Conservation (phyloP, 2,113 vertebrate species). For the Sylvietta virens region DNA sequence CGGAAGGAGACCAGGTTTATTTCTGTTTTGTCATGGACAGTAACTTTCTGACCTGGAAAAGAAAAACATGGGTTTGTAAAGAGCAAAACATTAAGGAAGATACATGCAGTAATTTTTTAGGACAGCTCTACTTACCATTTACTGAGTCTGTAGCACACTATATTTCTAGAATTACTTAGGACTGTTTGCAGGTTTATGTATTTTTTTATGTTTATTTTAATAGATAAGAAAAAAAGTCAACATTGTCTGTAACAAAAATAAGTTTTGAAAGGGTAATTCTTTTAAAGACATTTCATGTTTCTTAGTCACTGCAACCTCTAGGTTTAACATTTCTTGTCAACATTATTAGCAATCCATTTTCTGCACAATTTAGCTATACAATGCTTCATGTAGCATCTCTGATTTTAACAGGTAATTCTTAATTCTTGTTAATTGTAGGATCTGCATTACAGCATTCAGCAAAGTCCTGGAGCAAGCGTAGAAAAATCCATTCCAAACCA, state of each 20-base stretch:
- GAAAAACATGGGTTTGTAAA: not conserved
- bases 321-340: not conserved
- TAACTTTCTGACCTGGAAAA: slow-evolving; percentile 85
- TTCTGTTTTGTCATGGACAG: slow-evolving; percentile 96
- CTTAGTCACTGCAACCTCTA: not conserved
- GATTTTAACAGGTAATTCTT: not conserved
- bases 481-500: not conserved
- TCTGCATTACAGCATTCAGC: not conserved
- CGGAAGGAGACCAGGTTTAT: slow-evolving; percentile 97
- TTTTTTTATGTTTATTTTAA: not conserved
- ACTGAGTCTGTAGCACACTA: not conserved
- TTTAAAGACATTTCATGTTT: not conserved
- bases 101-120: not conserved
- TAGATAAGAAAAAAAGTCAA: not conserved
- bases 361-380: not conserved
- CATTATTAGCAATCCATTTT: not conserved
- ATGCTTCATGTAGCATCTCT: not conserved
- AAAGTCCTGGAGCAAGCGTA: not conserved
- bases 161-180: not conserved
- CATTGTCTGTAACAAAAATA: not conserved
- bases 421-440: not conserved
- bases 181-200: not conserved
- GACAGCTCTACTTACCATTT: not conserved
- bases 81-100: not conserved
- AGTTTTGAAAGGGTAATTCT: not conserved